These are phyloP conservation scores for Epicauta chinensis DNA, from an alignment of 1,140 invertebrate genomes.

Conservation along the genomic window DNA sequence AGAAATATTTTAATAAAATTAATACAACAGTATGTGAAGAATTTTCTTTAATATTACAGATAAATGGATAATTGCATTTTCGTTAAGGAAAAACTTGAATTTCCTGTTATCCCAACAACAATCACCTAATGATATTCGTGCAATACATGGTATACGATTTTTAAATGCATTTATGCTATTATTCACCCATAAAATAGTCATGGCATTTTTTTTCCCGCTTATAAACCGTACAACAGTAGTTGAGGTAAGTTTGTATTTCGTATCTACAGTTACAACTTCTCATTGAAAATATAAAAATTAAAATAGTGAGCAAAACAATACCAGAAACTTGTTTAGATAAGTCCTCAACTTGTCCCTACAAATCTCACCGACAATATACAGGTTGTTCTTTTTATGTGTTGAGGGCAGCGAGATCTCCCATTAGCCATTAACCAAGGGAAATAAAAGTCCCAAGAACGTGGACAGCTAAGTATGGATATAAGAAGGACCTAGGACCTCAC, in stretches of 20 bases:
- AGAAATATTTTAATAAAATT: conserved; percentile 11
- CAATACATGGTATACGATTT: conserved; percentile 61
- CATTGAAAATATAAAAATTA: conserved; percentile 1
- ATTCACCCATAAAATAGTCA: conserved; percentile 66
- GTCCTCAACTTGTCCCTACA: too few species aligned
- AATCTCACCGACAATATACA: conserved; percentile 22
- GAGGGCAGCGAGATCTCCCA: too few species aligned
- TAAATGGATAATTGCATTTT: conserved; percentile 55
- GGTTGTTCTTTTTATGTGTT: too few species aligned
- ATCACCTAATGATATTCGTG: conserved; percentile 52
- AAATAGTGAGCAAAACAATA: too few species aligned
- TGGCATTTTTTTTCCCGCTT: conserved; percentile 63
- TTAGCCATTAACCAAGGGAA: too few species aligned
- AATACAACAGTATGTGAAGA: neutral
- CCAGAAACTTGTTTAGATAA: too few species aligned
- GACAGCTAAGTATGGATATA: too few species aligned
- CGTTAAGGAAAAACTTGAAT: conserved; percentile 55
- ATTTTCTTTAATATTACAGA: too few species aligned
- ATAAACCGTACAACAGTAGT: conserved; percentile 61
- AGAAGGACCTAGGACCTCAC: too few species aligned
- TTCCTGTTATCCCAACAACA: conserved; percentile 48
- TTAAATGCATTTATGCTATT: conserved; percentile 61
- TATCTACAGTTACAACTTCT: conserved; percentile 8
- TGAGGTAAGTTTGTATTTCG: conserved; percentile 54
- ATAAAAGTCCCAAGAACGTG: too few species aligned